These are phyloP conservation scores for Priocnemis perturbator DNA, from an alignment of 2,888 invertebrate species.

Conservation along the genomic window DNA sequence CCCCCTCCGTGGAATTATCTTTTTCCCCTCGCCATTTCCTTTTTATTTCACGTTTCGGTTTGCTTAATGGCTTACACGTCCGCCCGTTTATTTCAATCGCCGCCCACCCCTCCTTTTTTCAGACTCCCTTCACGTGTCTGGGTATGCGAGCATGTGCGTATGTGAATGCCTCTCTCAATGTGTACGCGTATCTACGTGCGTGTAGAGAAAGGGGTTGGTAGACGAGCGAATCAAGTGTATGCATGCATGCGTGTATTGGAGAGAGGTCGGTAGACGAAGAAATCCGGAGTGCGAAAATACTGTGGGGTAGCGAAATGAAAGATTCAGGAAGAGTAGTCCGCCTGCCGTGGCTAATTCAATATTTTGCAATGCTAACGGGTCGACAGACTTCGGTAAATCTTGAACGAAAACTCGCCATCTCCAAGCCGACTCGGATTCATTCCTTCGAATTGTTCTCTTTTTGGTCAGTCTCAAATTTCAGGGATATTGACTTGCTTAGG, in stretches of 20 bases:
- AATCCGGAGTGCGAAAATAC: slow-evolving; percentile 25
- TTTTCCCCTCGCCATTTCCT: slow-evolving; percentile 4
- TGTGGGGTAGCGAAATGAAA: slow-evolving; percentile 21
- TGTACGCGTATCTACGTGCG: no score
- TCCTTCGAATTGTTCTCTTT: no score
- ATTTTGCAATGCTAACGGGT: slow-evolving; percentile 52
- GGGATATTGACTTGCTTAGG: no score
- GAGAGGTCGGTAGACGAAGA: no score
- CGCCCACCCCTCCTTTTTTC: slow-evolving; percentile 7
- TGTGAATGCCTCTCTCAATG: no score
- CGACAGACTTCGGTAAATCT: slow-evolving; percentile 36
- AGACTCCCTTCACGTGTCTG: no score
- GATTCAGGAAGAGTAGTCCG: slow-evolving; percentile 1
- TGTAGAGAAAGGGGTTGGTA: no score
- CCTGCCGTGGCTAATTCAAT: slow-evolving; percentile 49
- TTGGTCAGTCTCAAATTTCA: no score
- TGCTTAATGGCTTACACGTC: slow-evolving; percentile 29
- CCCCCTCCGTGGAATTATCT: slow-evolving; percentile 3
- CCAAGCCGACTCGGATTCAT: not conserved
- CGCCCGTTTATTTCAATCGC: slow-evolving; percentile 32
- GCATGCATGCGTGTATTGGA: no score
- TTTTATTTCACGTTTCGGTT: slow-evolving; percentile 12
- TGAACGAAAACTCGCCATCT: slow-evolving; percentile 38
- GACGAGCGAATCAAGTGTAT: no score
- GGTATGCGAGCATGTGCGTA: no score